A percentile compares a stretch with the other conserved stretches of the same genome.
Evolutionary conservation across 2,888 invertebrate genomes (phyloP).

Genomic region (Tachystola acroxantha): DNA sequence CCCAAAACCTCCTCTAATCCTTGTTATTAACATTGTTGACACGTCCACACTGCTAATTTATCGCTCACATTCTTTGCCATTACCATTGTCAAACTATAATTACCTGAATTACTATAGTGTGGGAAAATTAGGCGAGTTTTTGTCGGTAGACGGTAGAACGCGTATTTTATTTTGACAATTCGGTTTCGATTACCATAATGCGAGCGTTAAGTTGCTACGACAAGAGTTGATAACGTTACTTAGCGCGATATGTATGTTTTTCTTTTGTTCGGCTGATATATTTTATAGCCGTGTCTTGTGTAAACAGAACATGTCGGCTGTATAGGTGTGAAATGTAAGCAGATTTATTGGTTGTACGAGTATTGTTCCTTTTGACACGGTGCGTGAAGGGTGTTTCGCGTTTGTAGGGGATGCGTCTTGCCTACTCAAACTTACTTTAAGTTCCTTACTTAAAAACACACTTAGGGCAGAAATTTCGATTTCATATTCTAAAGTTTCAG

Average conservation of each 20-base stretch:
- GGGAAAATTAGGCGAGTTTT: conserved; percentile 57
- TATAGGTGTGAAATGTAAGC: conserved; percentile 70
- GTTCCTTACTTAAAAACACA: neutral
- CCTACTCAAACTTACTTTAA: neutral
- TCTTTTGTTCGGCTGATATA: conserved; percentile 66
- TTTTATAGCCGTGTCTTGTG: conserved; percentile 72
- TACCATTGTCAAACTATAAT: conserved; percentile 43
- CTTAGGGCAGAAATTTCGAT: too few species aligned
- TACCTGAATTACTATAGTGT: conserved; percentile 44
- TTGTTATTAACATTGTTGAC: conserved; percentile 53
- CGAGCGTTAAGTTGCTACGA: conserved; percentile 17
- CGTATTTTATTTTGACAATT: conserved; percentile 69
- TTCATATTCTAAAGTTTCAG: too few species aligned
- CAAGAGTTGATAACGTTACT: conserved; percentile 38
- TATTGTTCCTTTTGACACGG: conserved; percentile 49
- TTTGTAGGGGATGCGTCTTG: conserved; percentile 26
- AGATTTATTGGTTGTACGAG: conserved; percentile 64
- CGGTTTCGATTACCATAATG: conserved; percentile 62
- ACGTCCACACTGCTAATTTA: conserved; percentile 57
- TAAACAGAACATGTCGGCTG: conserved; percentile 60
- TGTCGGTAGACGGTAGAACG: conserved; percentile 16
- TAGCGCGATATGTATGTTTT: conserved; percentile 58
- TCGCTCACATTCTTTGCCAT: conserved; percentile 36
- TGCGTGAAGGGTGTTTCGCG: conserved; percentile 18
- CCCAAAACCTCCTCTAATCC: conserved; percentile 36